These are phyloP conservation scores for Oreochromis mossambicus DNA, from an alignment of 2,797 vertebrate genomes.

Conservation along the genomic window DNA sequence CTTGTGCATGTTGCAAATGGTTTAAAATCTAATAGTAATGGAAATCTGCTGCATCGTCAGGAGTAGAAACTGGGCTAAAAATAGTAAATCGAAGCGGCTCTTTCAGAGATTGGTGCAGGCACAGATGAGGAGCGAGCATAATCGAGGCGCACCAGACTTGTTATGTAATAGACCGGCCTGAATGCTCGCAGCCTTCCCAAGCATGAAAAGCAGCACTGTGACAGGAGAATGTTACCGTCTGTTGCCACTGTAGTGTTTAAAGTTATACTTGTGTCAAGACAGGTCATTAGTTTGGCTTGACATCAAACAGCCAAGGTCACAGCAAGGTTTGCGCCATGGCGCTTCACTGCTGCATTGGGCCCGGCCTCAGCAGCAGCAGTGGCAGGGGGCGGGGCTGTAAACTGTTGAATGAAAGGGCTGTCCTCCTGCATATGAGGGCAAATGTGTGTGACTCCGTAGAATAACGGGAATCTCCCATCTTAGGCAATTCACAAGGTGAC, in stretches of 20 bases:
- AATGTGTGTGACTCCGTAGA: not conserved
- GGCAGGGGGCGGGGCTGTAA: conserved; percentile 2
- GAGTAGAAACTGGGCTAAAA: not conserved
- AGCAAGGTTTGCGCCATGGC: conserved; percentile 51
- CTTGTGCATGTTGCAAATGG: accelerated
- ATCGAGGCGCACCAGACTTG: not conserved
- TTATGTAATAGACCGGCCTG: conserved; percentile 33
- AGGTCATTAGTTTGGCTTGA: not conserved
- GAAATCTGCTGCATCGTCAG: not conserved
- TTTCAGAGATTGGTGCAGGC: conserved; percentile 20
- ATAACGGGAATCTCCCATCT: not conserved
- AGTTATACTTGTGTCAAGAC: not conserved
- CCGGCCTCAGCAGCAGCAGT: not conserved
- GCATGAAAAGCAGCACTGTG: not conserved
- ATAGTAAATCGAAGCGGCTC: not conserved
- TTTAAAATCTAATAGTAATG: not conserved
- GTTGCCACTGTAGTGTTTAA: not conserved
- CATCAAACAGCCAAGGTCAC: conserved; percentile 72
- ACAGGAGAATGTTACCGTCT: not conserved
- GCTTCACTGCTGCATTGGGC: conserved; percentile 28
- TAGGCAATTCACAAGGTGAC: not conserved
- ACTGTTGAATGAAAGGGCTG: conserved; percentile 37
- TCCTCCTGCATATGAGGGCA: conserved; percentile 4
- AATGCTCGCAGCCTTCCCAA: not conserved
- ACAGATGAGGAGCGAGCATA: not conserved